A percentile compares a stretch with the other conserved stretches of the same genome.
These are phyloP conservation scores for Megaustenia siamemsis DNA, from an alignment of 2,888 invertebrate genomes.

Conservation along the genomic window DNA sequence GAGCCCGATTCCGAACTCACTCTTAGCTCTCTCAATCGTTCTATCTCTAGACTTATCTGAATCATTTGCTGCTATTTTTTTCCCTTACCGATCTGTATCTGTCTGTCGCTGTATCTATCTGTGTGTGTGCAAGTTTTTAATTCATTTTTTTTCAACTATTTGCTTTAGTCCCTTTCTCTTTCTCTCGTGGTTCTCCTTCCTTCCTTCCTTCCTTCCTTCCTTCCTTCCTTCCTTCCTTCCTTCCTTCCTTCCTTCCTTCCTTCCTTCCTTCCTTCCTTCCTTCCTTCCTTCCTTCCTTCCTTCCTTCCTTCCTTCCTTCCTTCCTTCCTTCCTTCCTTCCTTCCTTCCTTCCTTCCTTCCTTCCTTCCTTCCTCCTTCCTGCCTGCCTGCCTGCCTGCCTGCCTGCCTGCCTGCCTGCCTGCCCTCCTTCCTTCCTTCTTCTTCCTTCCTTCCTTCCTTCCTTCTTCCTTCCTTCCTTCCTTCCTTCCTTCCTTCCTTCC, in stretches of 20 bases:
- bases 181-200: not conserved
- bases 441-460: not conserved
- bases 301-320: not conserved
- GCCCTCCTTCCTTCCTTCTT: not conserved
- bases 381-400: no score
- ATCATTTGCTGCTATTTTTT: not conserved
- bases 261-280: not conserved
- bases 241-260: no score
- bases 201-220: not conserved
- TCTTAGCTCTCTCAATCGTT: no score
- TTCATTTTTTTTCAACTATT: not conserved
- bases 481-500: not conserved
- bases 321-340: not conserved
- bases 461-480: conserved; percentile 7
- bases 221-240: not conserved
- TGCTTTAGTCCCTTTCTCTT: not conserved
- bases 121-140: not conserved
- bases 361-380: not conserved
- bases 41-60: no score
- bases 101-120: not conserved
- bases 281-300: not conserved
- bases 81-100: not conserved
- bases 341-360: not conserved
- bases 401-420: no score
- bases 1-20: no score